phyloP scores from a whole-genome alignment of 2,797 vertebrate species.

The Epinephelus coioides region DNA sequence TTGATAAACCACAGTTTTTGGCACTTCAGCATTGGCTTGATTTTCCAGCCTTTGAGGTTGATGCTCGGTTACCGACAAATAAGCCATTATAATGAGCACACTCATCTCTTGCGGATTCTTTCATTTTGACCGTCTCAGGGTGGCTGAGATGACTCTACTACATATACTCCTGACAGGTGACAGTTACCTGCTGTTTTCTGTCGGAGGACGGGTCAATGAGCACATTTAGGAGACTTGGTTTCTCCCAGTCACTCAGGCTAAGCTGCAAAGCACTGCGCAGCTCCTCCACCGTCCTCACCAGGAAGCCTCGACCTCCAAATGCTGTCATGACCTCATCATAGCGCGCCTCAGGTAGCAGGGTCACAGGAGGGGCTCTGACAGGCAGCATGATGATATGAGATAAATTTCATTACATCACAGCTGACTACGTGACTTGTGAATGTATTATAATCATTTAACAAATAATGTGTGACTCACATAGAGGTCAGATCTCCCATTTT shows the following conservation, averaged over 20 bases:
- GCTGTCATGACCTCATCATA: slow-evolving; percentile 94
- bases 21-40: too few species aligned
- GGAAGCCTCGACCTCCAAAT: slow-evolving; percentile 94
- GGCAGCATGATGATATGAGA: slow-evolving; percentile 7
- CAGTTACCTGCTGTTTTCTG: slow-evolving; percentile 92
- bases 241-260: slow-evolving; percentile 87
- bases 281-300: slow-evolving; percentile 92
- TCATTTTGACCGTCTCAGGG: not conserved
- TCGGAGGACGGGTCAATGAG: slow-evolving; percentile 93
- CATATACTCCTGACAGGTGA: not conserved
- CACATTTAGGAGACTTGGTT: slow-evolving; percentile 93
- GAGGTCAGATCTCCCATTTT: slow-evolving; percentile 88
- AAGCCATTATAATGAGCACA: not conserved
- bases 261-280: slow-evolving; percentile 86
- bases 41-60: too few species aligned
- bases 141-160: not conserved
- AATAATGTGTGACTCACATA: slow-evolving; percentile 82
- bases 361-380: slow-evolving; percentile 90
- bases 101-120: not conserved
- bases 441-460: not conserved
- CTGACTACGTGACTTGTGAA: not conserved
- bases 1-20: too few species aligned
- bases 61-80: too few species aligned
- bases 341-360: slow-evolving; percentile 92
- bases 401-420: not conserved